Conservation (phyloP, 1,140 invertebrate species). For the Tachypleus tridentatus region DNA sequence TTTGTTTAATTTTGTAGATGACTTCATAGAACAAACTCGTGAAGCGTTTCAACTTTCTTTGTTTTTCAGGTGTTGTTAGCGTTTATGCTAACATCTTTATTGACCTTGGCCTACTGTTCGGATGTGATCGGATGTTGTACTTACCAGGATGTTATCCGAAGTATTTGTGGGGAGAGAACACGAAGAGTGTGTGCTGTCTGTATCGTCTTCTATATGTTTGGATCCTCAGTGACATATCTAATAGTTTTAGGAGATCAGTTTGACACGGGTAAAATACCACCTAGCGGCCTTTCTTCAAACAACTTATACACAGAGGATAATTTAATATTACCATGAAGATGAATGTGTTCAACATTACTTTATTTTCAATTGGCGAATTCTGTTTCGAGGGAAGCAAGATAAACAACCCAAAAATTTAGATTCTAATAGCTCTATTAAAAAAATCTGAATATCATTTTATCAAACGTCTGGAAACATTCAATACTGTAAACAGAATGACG, state of each 20-base stretch:
- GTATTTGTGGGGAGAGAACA: slow-evolving; percentile 42
- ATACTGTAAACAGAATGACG: too few relatives aligned
- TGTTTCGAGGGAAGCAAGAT: not conserved
- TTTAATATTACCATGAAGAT: too few relatives aligned
- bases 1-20: too few relatives aligned
- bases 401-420: slow-evolving; percentile 30
- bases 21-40: too few relatives aligned
- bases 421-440: slow-evolving; percentile 26
- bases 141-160: slow-evolving; percentile 38
- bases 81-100: slow-evolving; percentile 44
- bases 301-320: too few relatives aligned
- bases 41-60: too few relatives aligned
- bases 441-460: too few relatives aligned
- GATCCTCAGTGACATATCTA: slow-evolving; percentile 55
- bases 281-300: too few relatives aligned
- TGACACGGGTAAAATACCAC: slow-evolving; percentile 40
- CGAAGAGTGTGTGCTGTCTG: slow-evolving; percentile 42
- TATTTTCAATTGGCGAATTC: not conserved
- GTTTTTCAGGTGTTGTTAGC: slow-evolving; percentile 39
- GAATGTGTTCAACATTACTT: too few relatives aligned
- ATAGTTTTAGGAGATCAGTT: slow-evolving; percentile 58
- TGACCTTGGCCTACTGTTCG: slow-evolving; percentile 49
- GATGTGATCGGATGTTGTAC: slow-evolving; percentile 32
- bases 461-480: too few relatives aligned
- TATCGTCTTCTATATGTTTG: slow-evolving; percentile 50